Evolutionary conservation across 2,888 invertebrate species (phyloP).

Genomic region (Nasonovia ribisnigri): DNA sequence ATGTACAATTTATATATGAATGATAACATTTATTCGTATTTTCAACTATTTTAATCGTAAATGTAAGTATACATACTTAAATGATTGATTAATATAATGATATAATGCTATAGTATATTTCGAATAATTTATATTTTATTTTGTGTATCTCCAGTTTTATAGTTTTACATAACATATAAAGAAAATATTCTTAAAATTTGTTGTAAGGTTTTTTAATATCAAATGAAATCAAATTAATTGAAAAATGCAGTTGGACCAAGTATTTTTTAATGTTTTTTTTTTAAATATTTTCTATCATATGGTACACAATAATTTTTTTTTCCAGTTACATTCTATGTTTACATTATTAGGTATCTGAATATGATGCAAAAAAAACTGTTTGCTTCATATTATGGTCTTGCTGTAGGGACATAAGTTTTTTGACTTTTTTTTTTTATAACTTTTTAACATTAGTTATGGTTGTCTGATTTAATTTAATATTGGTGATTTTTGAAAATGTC

Average conservation of each 20-base stretch:
- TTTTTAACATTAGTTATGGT: background rate
- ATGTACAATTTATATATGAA: too few species aligned
- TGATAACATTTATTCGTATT: background rate
- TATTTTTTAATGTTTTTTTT: background rate
- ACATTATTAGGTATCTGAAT: too few species aligned
- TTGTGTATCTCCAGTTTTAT: background rate
- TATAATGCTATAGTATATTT: background rate
- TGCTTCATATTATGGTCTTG: background rate
- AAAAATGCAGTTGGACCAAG: background rate
- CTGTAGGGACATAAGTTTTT: background rate
- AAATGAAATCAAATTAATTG: background rate
- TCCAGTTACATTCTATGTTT: too few species aligned
- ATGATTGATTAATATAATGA: slow-evolving; percentile 1
- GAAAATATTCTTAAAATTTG: background rate
- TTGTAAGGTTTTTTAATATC: background rate
- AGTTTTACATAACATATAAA: background rate
- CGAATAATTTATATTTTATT: background rate
- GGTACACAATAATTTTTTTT: too few species aligned
- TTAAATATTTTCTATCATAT: too few species aligned
- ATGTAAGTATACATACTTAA: background rate
- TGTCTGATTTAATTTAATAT: background rate
- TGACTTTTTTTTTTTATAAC: background rate
- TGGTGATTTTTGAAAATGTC: too few species aligned
- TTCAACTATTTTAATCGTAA: background rate
- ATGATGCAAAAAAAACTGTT: background rate